phyloP scores from a whole-genome alignment of 1,140 invertebrate genomes.

The Aphaenogaster rudis region DNA sequence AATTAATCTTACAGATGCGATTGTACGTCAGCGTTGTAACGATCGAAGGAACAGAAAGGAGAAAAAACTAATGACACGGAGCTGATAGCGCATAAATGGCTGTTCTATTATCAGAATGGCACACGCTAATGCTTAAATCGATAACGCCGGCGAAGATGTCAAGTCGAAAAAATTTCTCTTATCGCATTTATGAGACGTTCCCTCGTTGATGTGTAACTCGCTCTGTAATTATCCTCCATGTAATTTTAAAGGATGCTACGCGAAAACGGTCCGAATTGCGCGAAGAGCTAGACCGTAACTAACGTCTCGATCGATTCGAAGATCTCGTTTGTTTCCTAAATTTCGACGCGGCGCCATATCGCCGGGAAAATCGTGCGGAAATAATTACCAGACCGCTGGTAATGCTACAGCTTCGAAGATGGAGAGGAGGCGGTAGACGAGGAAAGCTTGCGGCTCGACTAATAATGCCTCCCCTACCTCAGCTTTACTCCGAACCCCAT shows the following conservation, averaged over 20 bases:
- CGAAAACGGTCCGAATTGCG: not conserved
- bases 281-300: not conserved
- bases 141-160: conserved; percentile 65
- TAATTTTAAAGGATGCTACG: conserved; percentile 21
- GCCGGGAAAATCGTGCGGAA: conserved; percentile 78
- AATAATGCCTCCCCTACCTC: conserved; percentile 34
- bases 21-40: not conserved
- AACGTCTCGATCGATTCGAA: conserved; percentile 31
- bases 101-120: conserved; percentile 71
- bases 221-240: conserved; percentile 24
- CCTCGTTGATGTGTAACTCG: not conserved
- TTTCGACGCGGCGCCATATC: conserved; percentile 62
- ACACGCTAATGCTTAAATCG: conserved; percentile 80
- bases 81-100: conserved; percentile 67
- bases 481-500: not conserved
- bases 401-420: conserved; percentile 64
- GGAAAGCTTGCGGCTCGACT: conserved; percentile 48
- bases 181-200: conserved; percentile 17
- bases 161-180: conserved; percentile 41
- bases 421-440: conserved; percentile 51
- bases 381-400: conserved; percentile 75
- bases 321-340: conserved; percentile 44
- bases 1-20: conserved; percentile 36
- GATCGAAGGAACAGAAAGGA: not conserved
- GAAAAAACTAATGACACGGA: conserved; percentile 21